Evolutionary conservation across 2,888 invertebrate species (phyloP).

Genomic region (Cephonodes hylas): DNA sequence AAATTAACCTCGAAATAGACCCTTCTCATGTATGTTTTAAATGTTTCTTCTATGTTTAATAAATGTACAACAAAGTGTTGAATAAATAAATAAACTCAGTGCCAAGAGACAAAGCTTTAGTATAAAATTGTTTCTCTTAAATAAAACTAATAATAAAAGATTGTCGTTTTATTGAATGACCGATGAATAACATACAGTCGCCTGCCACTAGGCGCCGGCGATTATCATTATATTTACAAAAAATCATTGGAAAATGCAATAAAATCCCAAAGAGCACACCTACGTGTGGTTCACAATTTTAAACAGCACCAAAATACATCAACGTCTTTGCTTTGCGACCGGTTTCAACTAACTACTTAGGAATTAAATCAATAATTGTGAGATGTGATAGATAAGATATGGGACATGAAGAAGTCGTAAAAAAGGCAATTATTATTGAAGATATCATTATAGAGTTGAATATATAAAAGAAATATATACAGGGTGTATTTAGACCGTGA

Average conservation of each 20-base stretch:
- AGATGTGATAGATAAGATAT: too few species aligned
- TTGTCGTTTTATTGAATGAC: conserved; percentile 63
- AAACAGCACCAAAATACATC: conserved; percentile 4
- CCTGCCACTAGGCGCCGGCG: conserved; percentile 20
- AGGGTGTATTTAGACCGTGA: too few species aligned
- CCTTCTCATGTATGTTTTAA: too few species aligned
- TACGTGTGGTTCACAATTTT: background rate
- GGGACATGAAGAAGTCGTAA: too few species aligned
- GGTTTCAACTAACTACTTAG: background rate
- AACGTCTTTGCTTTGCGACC: background rate
- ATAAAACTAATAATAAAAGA: conserved; percentile 46
- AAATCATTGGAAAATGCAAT: conserved; percentile 14
- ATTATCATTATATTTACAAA: conserved; percentile 15
- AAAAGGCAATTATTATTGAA: too few species aligned
- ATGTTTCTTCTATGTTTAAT: too few species aligned
- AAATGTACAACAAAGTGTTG: too few species aligned
- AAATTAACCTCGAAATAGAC: too few species aligned
- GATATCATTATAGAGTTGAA: too few species aligned
- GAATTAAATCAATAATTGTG: background rate
- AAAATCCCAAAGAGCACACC: conserved; percentile 4
- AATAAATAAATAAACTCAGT: too few species aligned
- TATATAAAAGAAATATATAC: background rate
- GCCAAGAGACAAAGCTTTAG: too few species aligned
- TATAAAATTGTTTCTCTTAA: conserved; percentile 19
- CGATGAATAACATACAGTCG: conserved; percentile 48